These are phyloP conservation scores for Melanotaenia pygmaea DNA, from an alignment of 2,797 vertebrate genomes.

Conservation along the genomic window DNA sequence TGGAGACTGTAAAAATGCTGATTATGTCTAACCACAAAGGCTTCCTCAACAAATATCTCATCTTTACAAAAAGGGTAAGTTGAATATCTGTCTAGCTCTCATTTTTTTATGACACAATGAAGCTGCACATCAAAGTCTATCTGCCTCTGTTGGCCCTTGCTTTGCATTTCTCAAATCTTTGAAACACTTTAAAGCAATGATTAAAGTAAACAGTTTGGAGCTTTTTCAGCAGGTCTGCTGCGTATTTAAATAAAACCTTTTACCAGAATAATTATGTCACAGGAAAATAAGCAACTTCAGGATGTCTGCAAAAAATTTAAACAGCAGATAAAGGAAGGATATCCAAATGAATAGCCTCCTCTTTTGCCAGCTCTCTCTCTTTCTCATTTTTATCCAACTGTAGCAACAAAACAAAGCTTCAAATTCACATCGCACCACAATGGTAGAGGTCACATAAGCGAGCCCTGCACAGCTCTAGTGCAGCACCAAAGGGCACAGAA, in stretches of 20 bases:
- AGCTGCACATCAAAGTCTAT: conserved; percentile 68
- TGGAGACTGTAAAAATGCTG: conserved; percentile 75
- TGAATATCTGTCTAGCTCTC: conserved; percentile 74
- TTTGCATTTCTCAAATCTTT: conserved; percentile 65
- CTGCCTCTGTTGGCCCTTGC: conserved; percentile 53
- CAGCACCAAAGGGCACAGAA: conserved; percentile 79
- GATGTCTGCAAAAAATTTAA: conserved; percentile 66
- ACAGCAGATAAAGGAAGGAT: conserved; percentile 51
- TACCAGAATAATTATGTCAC: conserved; percentile 70
- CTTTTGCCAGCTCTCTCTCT: conserved; percentile 18
- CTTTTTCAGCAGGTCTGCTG: conserved; percentile 67
- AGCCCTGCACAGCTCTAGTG: conserved; percentile 69
- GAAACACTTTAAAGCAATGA: conserved; percentile 57
- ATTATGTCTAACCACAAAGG: conserved; percentile 78
- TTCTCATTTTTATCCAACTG: conserved; percentile 55
- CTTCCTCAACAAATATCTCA: conserved; percentile 78
- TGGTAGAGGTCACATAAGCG: conserved; percentile 79
- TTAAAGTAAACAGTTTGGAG: conserved; percentile 67
- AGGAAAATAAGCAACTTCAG: conserved; percentile 74
- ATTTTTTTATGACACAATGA: conserved; percentile 66
- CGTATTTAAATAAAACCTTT: conserved; percentile 68
- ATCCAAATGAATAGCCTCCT: conserved; percentile 55
- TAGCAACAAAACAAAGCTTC: conserved; percentile 79
- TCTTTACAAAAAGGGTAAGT: conserved; percentile 65
- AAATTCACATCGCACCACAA: conserved; percentile 77